Base-by-base conservation (phyloP, 2,888 invertebrate species). In the Ethmia dodecea region DNA sequence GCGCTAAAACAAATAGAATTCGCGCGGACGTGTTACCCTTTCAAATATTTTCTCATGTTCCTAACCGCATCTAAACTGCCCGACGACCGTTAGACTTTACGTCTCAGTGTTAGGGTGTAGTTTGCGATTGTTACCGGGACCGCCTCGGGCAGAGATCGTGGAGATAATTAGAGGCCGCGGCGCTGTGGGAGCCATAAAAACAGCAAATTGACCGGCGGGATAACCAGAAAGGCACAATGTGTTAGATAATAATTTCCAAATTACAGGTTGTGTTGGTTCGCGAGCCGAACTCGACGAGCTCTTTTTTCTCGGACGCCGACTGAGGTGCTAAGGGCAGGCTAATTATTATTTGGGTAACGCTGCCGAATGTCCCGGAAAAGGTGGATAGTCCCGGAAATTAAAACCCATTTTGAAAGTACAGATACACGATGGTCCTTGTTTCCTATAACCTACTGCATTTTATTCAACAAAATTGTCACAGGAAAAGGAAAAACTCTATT, bases 201-300 rank as follows among this genome's bases (percentile, higher is more conserved):
- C 84, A 72, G 84, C 84, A 84, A 86, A 86, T 84, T 86, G 84
- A 84, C 86, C 86, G 84, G 81, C 84, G 86, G 84, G 86, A 86
- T 83, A 84, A 80, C 79, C 84, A 84, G 81, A 86, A 84, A 86
- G 86, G 84, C 86, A 84, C 83, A 86, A 86, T 86, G 84, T 86
- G 86, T 86, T 86, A 86, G 84, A 86, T 84, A 84, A 84, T 84
- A 84, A 86, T 84, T 86, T 86, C 83, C 83, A 84, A 86, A 84
- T 86, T 86, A 84, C 76, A 83, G 84, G 86, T 83, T 84, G 68
- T 74, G 80, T 74, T 65, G 69, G 80, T 81, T 81, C 69, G 81
- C 81, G 73, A 74, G 76, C 74, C 74, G 73, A 13, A 59, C 61
- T 67, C 72, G 69, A 52, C 61, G 60, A 63, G 61, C 51, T 71